Conservation (phyloP, 2,113 vertebrate species). For the Ictalurus furcatus region DNA sequence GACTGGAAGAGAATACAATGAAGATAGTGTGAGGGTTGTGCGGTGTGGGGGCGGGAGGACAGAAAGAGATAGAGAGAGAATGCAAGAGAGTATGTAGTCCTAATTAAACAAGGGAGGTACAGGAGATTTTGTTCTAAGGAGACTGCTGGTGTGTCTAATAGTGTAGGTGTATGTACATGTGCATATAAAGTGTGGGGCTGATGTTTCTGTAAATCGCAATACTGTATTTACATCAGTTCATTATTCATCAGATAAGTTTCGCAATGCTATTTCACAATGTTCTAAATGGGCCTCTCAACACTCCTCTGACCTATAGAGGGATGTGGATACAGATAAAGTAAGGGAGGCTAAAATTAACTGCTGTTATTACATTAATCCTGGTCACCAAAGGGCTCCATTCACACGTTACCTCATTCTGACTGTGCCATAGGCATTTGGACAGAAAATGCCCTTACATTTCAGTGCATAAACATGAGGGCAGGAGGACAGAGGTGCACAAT, state of each 20-base stretch:
- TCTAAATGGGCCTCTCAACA: not conserved
- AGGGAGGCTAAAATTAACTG: constrained; percentile 32
- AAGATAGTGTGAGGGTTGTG: constrained; percentile 30
- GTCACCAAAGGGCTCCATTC: constrained; percentile 1
- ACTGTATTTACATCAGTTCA: not conserved
- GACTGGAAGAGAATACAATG: constrained; percentile 55
- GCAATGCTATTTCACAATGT: not conserved
- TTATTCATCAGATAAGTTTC: not conserved
- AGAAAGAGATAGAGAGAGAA: not conserved
- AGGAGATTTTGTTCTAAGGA: not conserved
- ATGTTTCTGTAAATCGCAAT: not conserved
- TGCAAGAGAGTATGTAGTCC: not conserved
- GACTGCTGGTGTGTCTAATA: constrained; percentile 14
- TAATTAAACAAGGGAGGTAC: constrained; percentile 7
- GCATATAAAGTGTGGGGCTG: not conserved
- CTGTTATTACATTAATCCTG: constrained; percentile 32
- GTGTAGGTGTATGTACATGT: not conserved
- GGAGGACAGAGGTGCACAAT: not conserved
- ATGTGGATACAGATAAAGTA: constrained; percentile 16
- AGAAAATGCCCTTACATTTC: not conserved
- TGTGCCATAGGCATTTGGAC: constrained; percentile 11
- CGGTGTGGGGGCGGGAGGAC: constrained; percentile 36
- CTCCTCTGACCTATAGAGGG: constrained; percentile 8
- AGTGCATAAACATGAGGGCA: not conserved
- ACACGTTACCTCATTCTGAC: constrained; percentile 40